Evolutionary conservation across 2,797 vertebrate genomes (phyloP), one percentile per base, ranked within the genome.

Genomic region (Chiloscyllium punctatum): DNA sequence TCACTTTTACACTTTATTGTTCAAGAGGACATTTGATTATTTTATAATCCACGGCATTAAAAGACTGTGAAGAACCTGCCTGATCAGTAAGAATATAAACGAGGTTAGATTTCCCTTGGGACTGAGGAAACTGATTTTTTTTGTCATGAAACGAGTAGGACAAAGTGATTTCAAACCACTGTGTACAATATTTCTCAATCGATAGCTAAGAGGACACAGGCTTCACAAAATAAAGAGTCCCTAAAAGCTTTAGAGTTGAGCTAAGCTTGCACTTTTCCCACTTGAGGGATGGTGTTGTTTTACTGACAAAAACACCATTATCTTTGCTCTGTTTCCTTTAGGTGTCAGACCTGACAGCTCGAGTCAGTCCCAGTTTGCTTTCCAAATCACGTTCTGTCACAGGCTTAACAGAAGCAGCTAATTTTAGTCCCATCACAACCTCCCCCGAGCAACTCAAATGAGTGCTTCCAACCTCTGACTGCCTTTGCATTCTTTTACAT

Each of bases 361-460:
- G 66, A 66, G 53, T 66, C 88, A 91, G 57, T n/a, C 27, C 33
- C 15, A 37, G 88, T 66, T 53, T 91, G 15, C 57, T n/a, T 66
- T 66, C 30, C 53, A 66, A 66, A n/a, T 91, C 57, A 66, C 57
- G 88, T 57, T n/a, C 88, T 66, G 88, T 91, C 88, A 91, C 30
- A 66, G 88, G 53, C 88, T 66, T 33, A 33, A n/a, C 30, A 66
- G 53, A n/a, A 57, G 18, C 18, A n/a, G 88, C 33, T 91, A 91
- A 91, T 91, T 91, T 91, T 91, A 91, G 88, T 66, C 88, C 88
- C 53, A 91, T 91, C 88, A 91, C 88, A 57, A 27, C 88, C 66
- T 91, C 87, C 53, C 57, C 53, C 6, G 16, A 91, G 53, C 62
- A 91, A 91, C 16, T 91, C 62, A 66, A n/a, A 8, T 62, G 3